These are phyloP conservation scores for Brevimyrus niger DNA, from an alignment of 2,113 vertebrate species.

Conservation along the genomic window DNA sequence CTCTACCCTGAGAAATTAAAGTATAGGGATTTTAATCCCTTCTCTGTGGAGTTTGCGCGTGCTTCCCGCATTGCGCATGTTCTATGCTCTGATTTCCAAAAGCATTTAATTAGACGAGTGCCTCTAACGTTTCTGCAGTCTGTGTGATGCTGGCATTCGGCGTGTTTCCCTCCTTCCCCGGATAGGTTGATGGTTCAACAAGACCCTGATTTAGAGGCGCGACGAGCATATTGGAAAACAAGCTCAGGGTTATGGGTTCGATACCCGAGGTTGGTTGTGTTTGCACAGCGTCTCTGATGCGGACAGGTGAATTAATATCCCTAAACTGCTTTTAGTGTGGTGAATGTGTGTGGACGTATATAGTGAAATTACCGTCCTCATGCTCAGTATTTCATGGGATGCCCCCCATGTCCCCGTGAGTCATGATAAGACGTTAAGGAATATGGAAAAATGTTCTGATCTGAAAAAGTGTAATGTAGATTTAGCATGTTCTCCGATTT, in stretches of 20 bases:
- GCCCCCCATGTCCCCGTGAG: neutral
- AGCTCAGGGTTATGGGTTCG: neutral
- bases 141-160: neutral
- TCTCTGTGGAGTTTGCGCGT: neutral
- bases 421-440: neutral
- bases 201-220: neutral
- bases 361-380: neutral
- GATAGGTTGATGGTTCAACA: neutral
- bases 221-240: neutral
- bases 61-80: neutral
- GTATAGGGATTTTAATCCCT: neutral
- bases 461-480: neutral
- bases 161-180: neutral
- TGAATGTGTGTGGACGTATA: neutral
- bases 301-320: neutral
- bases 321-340: neutral
- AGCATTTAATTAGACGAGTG: neutral
- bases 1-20: neutral
- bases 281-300: neutral
- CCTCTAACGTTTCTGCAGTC: neutral
- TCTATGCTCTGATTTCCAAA: neutral
- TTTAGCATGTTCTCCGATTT: neutral
- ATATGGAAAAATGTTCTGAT: neutral
- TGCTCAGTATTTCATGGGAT: neutral
- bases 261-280: neutral